phyloP scores from a whole-genome alignment of 2,797 vertebrate genomes.

The Acrossocheilus fasciatus region DNA sequence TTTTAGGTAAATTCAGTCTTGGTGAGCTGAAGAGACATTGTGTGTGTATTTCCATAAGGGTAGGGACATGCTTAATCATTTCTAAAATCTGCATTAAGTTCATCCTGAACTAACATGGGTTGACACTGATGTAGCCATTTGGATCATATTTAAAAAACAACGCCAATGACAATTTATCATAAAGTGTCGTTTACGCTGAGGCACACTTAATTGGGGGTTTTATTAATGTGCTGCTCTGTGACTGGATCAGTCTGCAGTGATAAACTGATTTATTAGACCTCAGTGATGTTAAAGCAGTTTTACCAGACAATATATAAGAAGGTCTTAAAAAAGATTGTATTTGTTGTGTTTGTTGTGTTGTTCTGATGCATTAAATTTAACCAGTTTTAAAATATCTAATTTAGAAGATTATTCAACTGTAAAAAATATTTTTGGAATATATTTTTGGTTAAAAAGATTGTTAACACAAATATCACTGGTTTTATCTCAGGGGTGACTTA shows the following conservation, averaged over 20 bases:
- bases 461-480: background rate
- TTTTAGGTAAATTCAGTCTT: background rate
- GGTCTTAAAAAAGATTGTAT: background rate
- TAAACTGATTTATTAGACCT: constrained; percentile 30
- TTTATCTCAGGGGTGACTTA: background rate
- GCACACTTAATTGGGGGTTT: constrained; percentile 6
- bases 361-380: background rate
- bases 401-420: background rate
- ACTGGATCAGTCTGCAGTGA: constrained; percentile 34
- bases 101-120: background rate
- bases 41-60: background rate
- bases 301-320: background rate
- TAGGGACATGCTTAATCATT: background rate
- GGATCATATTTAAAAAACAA: constrained; percentile 12
- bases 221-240: constrained; percentile 38
- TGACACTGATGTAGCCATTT: constrained; percentile 1
- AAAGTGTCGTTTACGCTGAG: background rate
- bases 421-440: background rate
- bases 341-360: background rate
- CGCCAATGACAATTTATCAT: constrained; percentile 2
- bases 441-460: background rate
- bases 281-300: constrained; percentile 18
- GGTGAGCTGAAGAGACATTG: background rate
- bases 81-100: background rate
- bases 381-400: background rate